Percentiles rank a stretch among this genome's conserved stretches.
Conservation (phyloP, 1,140 invertebrate species). For the Drosophila pandora region DNA sequence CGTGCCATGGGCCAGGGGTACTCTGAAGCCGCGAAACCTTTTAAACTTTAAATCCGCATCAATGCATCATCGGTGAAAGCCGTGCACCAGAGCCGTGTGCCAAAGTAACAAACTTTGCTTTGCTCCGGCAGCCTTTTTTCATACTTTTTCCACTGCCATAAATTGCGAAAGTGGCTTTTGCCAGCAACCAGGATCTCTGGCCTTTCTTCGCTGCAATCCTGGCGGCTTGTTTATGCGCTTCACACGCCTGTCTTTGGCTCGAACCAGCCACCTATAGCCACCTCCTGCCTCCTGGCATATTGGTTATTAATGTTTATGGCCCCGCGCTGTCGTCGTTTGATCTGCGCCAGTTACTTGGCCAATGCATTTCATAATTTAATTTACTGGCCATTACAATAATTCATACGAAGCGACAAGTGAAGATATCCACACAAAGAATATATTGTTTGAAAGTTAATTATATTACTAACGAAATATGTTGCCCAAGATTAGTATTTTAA, state of each 20-base stretch:
- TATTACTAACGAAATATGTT: neutral
- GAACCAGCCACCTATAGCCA: conserved; percentile 4
- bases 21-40: conserved; percentile 66
- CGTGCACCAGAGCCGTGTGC: conserved; percentile 46
- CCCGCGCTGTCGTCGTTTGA: conserved; percentile 52
- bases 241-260: conserved; percentile 69
- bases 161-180: conserved; percentile 72
- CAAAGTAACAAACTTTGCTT: conserved; percentile 73
- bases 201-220: conserved; percentile 55
- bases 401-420: conserved; percentile 24
- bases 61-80: conserved; percentile 77
- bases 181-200: conserved; percentile 46
- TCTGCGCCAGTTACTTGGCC: conserved; percentile 50
- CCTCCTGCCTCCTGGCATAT: conserved; percentile 49
- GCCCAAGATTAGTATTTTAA: neutral
- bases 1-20: neutral
- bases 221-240: conserved; percentile 75
- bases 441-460: neutral
- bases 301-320: conserved; percentile 79
- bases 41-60: conserved; percentile 81
- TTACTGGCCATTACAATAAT: conserved; percentile 61
- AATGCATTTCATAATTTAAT: conserved; percentile 73
- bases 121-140: conserved; percentile 30
- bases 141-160: conserved; percentile 52
- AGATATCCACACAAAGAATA: neutral